Percentiles rank a stretch among this genome's conserved stretches.
phyloP scores from a whole-genome alignment of 2,113 vertebrate genomes.

The Hypanus sabinus region DNA sequence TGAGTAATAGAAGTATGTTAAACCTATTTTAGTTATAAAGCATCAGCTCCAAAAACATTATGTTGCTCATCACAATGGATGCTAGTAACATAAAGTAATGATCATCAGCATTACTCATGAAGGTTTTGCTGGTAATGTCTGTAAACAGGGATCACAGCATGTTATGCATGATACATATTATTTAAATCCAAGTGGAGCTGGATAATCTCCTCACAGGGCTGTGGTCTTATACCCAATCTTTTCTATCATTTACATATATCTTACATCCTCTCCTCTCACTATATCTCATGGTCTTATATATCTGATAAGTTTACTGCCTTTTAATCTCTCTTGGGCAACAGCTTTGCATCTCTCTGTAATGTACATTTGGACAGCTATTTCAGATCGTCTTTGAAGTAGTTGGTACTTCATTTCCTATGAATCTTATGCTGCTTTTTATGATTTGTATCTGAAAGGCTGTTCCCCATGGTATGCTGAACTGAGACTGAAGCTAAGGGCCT shows the following conservation, averaged over 20 bases:
- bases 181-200: background rate
- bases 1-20: background rate
- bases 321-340: background rate
- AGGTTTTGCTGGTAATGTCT: background rate
- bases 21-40: background rate
- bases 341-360: background rate
- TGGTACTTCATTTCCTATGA: background rate
- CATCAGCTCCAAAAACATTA: background rate
- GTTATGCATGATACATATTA: background rate
- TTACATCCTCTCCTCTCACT: no score
- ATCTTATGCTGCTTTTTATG: background rate
- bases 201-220: background rate
- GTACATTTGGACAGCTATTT: background rate
- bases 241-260: background rate
- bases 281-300: background rate
- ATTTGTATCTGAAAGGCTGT: background rate
- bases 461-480: background rate
- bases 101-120: background rate
- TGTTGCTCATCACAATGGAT: background rate
- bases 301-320: background rate
- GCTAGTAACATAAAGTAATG: background rate
- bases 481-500: no score
- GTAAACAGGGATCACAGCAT: background rate
- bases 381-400: background rate
- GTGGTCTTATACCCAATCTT: background rate